Percentiles rank a stretch among this genome's conserved stretches.
phyloP scores from a whole-genome alignment of 2,113 vertebrate species.

The Physeter macrocephalus region DNA sequence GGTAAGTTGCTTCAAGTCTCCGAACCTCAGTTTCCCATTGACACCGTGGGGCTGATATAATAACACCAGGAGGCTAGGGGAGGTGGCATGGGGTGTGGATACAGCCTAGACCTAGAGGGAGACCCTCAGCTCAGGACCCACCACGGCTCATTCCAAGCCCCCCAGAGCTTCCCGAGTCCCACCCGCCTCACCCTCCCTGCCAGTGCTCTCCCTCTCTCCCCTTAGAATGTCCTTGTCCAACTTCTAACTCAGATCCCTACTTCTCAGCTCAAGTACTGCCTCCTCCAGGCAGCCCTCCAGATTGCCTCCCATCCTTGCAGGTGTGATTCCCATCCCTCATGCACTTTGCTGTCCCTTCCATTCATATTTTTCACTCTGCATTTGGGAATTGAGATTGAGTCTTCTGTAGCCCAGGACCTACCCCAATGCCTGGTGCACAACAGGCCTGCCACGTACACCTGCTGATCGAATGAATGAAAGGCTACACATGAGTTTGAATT shows the following conservation, averaged over 20 bases:
- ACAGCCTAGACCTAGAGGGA: background rate
- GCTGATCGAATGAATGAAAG: background rate
- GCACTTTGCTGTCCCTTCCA: background rate
- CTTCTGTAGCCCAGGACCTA: background rate
- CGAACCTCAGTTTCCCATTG: background rate
- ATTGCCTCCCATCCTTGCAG: background rate
- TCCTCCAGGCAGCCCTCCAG: background rate
- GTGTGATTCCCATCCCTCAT: background rate
- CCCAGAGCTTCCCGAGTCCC: background rate
- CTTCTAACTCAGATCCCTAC: background rate
- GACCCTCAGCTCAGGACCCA: background rate
- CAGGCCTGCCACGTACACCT: fast-evolving
- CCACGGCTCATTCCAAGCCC: background rate
- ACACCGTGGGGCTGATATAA: background rate
- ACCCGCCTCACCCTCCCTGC: background rate
- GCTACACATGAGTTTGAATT: fast-evolving
- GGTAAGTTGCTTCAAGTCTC: background rate
- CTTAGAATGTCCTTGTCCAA: background rate
- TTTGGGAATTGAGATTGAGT: background rate
- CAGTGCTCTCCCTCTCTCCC: background rate
- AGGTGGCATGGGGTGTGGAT: background rate
- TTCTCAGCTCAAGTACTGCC: background rate
- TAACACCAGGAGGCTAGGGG: background rate
- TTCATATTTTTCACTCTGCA: fast-evolving
- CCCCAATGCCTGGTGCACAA: fast-evolving